Conservation (phyloP, 2,888 invertebrate genomes). For the Monochamus alternatus region DNA sequence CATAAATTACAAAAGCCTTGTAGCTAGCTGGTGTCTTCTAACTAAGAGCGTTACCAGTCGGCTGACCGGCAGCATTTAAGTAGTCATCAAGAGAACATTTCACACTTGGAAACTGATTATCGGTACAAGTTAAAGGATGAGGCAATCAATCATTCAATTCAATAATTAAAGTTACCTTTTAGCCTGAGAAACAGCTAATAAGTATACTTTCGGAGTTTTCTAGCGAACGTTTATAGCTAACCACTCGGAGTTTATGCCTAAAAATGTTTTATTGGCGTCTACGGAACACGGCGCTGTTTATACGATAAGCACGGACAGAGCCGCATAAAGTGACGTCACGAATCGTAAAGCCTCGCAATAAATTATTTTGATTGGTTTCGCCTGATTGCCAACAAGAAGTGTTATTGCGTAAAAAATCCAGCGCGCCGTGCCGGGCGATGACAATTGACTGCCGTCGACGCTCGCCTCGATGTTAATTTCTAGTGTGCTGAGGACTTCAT, state of each 20-base stretch:
- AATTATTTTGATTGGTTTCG: slow-evolving; percentile 67
- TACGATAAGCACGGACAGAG: slow-evolving; percentile 64
- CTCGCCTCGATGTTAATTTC: slow-evolving; percentile 29
- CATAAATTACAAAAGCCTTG: neutral
- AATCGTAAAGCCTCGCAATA: slow-evolving; percentile 66
- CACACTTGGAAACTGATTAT: slow-evolving; percentile 40
- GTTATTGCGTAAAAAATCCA: slow-evolving; percentile 55
- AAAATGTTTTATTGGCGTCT: slow-evolving; percentile 60
- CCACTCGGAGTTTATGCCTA: slow-evolving; percentile 57
- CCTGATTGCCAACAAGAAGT: slow-evolving; percentile 64
- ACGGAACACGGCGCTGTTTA: slow-evolving; percentile 61
- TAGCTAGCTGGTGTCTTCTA: neutral
- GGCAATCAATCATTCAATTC: slow-evolving; percentile 47
- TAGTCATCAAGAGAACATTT: slow-evolving; percentile 37
- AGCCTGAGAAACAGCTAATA: slow-evolving; percentile 51
- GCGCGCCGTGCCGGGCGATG: slow-evolving; percentile 41
- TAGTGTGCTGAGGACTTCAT: slow-evolving; percentile 17
- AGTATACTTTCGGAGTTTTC: slow-evolving; percentile 51
- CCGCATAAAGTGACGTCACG: slow-evolving; percentile 66
- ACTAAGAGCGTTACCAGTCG: neutral
- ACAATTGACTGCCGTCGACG: slow-evolving; percentile 44
- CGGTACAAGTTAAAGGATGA: slow-evolving; percentile 36
- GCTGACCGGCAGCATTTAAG: slow-evolving; percentile 34
- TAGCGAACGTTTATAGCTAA: slow-evolving; percentile 50
- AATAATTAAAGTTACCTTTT: slow-evolving; percentile 49